These are phyloP conservation scores for Electrona antarctica DNA, from an alignment of 2,113 vertebrate genomes.

Conservation along the genomic window DNA sequence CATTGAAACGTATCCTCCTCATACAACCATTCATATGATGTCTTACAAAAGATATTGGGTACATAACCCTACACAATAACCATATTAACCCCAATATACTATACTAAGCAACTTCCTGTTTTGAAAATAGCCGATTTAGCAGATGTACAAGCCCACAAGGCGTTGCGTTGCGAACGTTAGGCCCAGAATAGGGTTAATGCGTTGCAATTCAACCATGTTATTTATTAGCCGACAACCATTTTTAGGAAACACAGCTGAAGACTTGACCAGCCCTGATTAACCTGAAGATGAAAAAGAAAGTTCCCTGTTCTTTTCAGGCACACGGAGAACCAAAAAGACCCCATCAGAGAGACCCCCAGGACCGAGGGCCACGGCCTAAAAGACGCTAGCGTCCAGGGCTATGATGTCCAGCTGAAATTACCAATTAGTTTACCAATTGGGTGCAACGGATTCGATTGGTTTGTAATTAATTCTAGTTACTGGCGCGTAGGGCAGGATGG, in stretches of 20 bases:
- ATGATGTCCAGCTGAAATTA: conserved; percentile 91
- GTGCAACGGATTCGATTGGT: conserved; percentile 93
- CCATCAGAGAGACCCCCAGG: conserved; percentile 77
- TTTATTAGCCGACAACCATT: too few relatives aligned
- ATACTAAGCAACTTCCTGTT: too few relatives aligned
- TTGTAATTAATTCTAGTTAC: conserved; percentile 91
- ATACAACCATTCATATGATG: too few relatives aligned
- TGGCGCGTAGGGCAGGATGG: conserved; percentile 87
- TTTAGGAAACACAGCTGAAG: background rate
- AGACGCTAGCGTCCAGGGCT: conserved; percentile 56
- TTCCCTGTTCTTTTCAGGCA: conserved; percentile 59
- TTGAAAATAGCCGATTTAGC: too few relatives aligned
- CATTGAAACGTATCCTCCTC: too few relatives aligned
- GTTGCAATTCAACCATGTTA: too few relatives aligned
- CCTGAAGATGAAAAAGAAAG: conserved; percentile 62
- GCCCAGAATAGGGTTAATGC: too few relatives aligned
- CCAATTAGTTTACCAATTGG: conserved; percentile 97
- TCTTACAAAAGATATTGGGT: too few relatives aligned
- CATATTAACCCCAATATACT: too few relatives aligned
- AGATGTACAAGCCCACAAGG: too few relatives aligned
- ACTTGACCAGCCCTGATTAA: conserved; percentile 37
- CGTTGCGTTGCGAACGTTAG: too few relatives aligned
- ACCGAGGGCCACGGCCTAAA: conserved; percentile 77
- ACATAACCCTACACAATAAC: too few relatives aligned
- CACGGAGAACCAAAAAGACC: conserved; percentile 79